Conservation (phyloP, 1,140 invertebrate genomes). For the Drosophila navojoa region DNA sequence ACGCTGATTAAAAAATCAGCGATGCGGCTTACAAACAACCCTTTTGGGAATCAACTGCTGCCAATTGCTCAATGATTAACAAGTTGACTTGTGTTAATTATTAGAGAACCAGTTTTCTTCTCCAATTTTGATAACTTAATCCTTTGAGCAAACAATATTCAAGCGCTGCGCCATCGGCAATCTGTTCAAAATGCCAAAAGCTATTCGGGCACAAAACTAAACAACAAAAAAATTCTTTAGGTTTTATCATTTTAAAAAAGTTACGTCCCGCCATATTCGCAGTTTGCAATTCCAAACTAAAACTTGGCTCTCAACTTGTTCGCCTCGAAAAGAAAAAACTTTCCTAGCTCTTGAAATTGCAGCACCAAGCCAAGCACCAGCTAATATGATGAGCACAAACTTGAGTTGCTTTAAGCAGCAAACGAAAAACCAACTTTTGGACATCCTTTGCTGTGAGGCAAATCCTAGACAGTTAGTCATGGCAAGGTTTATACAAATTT, state of each 20-base stretch:
- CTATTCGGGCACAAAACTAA: not conserved
- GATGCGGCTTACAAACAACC: conserved; percentile 65
- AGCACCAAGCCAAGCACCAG: conserved; percentile 2
- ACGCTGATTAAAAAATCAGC: conserved; percentile 74
- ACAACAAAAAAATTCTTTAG: too few species aligned
- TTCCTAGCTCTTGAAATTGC: conserved; percentile 50
- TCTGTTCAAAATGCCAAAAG: conserved; percentile 29
- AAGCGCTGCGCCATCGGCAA: conserved; percentile 20
- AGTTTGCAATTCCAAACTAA: not conserved
- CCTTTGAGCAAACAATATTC: conserved; percentile 57
- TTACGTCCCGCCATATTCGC: not conserved
- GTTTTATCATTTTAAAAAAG: too few species aligned
- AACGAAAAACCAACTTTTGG: conserved; percentile 3
- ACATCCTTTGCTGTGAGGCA: conserved; percentile 12
- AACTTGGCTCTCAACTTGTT: conserved; percentile 25
- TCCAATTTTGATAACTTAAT: conserved; percentile 41
- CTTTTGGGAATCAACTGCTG: conserved; percentile 60
- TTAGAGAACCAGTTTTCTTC: conserved; percentile 54
- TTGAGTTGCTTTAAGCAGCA: conserved; percentile 20
- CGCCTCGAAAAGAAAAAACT: conserved; percentile 24
- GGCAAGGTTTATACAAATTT: conserved; percentile 57
- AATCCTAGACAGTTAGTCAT: conserved; percentile 63
- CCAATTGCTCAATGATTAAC: conserved; percentile 78
- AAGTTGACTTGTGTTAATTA: conserved; percentile 81
- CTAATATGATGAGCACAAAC: conserved; percentile 1